Evolutionary conservation across 2,888 invertebrate species (phyloP).

Genomic region (Bimastos eiseni): DNA sequence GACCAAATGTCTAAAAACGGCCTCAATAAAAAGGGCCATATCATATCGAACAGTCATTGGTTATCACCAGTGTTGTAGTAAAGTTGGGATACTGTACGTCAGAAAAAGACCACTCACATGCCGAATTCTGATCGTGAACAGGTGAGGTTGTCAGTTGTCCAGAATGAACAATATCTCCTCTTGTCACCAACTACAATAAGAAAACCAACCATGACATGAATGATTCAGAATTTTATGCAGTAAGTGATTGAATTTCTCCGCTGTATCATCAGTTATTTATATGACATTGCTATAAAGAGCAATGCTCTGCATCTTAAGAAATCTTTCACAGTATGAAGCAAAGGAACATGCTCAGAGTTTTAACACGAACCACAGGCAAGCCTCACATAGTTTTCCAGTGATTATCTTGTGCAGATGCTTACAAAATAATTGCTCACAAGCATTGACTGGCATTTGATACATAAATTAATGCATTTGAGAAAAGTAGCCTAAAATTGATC

Average conservation of each 20-base stretch:
- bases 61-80: background rate
- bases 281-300: background rate
- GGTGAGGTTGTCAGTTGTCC: background rate
- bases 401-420: background rate
- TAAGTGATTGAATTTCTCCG: background rate
- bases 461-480: background rate
- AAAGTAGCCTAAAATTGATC: background rate
- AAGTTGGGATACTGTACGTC: background rate
- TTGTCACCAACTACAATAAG: background rate
- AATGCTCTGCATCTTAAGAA: background rate
- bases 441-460: background rate
- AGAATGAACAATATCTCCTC: constrained; percentile 16
- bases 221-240: background rate
- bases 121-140: background rate
- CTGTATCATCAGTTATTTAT: background rate
- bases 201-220: background rate
- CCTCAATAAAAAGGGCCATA: background rate
- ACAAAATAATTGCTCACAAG: background rate
- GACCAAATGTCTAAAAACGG: background rate
- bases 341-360: background rate
- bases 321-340: too few species aligned
- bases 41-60: background rate
- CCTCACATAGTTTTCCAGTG: background rate
- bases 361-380: background rate
- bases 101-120: background rate